Percentiles rank a stretch among this genome's conserved stretches.
Evolutionary conservation across 2,113 vertebrate species (phyloP).

Genomic region (Bombycilla garrulus): DNA sequence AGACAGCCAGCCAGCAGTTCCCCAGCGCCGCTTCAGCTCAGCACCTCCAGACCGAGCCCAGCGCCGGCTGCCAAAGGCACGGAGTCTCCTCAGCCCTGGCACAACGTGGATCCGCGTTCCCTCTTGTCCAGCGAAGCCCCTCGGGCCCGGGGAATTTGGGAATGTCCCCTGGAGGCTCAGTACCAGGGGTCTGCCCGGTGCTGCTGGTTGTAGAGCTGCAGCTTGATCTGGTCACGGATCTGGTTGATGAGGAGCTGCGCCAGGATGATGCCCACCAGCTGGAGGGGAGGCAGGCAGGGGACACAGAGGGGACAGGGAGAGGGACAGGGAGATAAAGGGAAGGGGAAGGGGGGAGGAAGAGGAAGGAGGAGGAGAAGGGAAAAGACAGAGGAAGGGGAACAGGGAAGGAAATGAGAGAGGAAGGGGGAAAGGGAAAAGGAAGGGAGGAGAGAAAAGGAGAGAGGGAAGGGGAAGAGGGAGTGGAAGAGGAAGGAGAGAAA

Average conservation of each 20-base stretch:
- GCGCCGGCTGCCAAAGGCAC: background rate
- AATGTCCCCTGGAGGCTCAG: background rate
- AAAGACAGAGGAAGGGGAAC: background rate
- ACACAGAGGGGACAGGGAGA: too few relatives aligned
- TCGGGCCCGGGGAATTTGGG: background rate
- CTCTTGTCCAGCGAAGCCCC: background rate
- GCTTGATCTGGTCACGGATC: slow-evolving; percentile 89
- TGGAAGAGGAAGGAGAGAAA: background rate
- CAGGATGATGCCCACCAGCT: slow-evolving; percentile 91
- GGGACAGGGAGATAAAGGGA: background rate
- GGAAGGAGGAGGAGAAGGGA: too few relatives aligned
- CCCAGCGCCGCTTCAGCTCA: background rate
- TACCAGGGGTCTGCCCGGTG: slow-evolving; percentile 86
- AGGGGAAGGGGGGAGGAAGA: accelerated
- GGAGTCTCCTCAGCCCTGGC: accelerated
- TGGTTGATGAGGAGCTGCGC: slow-evolving; percentile 91
- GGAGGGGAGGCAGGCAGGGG: background rate
- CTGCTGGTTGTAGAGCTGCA: slow-evolving; percentile 85
- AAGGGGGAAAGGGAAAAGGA: background rate
- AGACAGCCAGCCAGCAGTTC: background rate
- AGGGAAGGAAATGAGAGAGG: background rate
- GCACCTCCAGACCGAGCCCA: accelerated
- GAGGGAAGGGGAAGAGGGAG: too few relatives aligned
- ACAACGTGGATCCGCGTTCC: too few relatives aligned
- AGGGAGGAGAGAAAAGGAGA: too few relatives aligned